Conservation (phyloP, 2,888 invertebrate species). For the Tridacna crocea region DNA sequence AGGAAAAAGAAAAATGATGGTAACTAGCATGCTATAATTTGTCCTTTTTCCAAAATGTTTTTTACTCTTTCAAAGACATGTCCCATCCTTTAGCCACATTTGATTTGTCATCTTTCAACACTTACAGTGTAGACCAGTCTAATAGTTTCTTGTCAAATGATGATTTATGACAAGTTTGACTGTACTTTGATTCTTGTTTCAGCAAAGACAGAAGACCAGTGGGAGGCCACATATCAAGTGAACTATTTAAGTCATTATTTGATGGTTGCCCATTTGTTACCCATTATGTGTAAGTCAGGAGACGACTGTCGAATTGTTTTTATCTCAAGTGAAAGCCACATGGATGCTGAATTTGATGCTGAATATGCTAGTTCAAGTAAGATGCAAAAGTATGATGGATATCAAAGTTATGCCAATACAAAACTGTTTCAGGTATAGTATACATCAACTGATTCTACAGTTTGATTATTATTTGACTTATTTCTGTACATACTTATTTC, state of each 20-base stretch:
- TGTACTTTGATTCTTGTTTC: constrained; percentile 22
- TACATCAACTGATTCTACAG: not conserved
- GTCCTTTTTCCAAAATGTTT: not conserved
- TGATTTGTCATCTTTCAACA: too few relatives aligned
- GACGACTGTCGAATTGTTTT: constrained; percentile 66
- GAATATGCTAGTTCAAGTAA: constrained; percentile 51
- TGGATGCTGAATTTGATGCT: constrained; percentile 55
- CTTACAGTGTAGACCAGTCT: too few relatives aligned
- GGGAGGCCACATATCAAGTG: constrained; percentile 68
- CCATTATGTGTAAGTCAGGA: constrained; percentile 61
- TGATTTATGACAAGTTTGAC: too few relatives aligned
- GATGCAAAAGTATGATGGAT: constrained; percentile 56
- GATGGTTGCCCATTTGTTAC: constrained; percentile 62
- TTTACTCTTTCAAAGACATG: not conserved
- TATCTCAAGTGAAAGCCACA: constrained; percentile 62
- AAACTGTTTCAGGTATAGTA: constrained; percentile 68
- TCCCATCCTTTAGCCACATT: too few relatives aligned
- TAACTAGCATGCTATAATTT: not conserved
- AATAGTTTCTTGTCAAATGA: too few relatives aligned
- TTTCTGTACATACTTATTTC: too few relatives aligned
- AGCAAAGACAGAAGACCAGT: constrained; percentile 68
- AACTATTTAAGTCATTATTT: constrained; percentile 67
- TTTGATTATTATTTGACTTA: not conserved
- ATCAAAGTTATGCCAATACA: constrained; percentile 61
- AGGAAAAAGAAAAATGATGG: not conserved